Evolutionary conservation across 2,113 vertebrate genomes (phyloP), one percentile per base, ranked within the genome.

Genomic region (Sturnira hondurensis): DNA sequence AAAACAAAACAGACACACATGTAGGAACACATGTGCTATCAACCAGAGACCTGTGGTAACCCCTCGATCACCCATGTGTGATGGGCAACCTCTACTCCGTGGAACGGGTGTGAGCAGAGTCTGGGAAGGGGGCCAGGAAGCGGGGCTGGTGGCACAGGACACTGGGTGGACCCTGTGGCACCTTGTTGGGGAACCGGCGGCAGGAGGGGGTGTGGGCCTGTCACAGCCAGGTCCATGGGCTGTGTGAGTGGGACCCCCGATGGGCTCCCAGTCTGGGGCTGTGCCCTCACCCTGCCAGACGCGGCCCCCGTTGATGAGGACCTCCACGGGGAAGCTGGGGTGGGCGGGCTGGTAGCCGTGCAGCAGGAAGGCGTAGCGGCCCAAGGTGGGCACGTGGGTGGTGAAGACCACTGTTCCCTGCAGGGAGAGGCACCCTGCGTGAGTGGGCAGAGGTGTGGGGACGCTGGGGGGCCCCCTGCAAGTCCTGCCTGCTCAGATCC

Each of bases 271-370:
- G 14, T 11, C 4, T 1, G 26, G 52, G 8, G 10, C 74, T 1
- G 43, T 6, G 74, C 36, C 28, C 14, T 99, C 83, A 99, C 99
- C 99, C 95, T 99, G 99, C 99, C 99, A 99, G 98, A 99, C 97
- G 0, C 99, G 99, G 17, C 99, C 99, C 0, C 98, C 99, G 0
- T 98, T 99, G 89, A 99, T 96, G 41, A 99, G 98, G 47, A 99
- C 98, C 95, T 99, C 99, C 67, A 99, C 91, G 0, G 98, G 96
- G 94, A 99, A 99, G 86, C 98, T 97, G 71, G 99, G 98, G 86
- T 99, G 99, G 43, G 97, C 97, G 0, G 99, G 99, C 98, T 99
- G 99, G 98, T 99, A 99, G 84, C 99, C 99, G 65, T 99, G 99
- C 4, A 99, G 98, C 93, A 99, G 98, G 98, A 99, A 99, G 95